Evolutionary conservation across 2,888 invertebrate species (phyloP), one percentile per base, ranked within the genome.

Genomic region (Heliconius hortense): DNA sequence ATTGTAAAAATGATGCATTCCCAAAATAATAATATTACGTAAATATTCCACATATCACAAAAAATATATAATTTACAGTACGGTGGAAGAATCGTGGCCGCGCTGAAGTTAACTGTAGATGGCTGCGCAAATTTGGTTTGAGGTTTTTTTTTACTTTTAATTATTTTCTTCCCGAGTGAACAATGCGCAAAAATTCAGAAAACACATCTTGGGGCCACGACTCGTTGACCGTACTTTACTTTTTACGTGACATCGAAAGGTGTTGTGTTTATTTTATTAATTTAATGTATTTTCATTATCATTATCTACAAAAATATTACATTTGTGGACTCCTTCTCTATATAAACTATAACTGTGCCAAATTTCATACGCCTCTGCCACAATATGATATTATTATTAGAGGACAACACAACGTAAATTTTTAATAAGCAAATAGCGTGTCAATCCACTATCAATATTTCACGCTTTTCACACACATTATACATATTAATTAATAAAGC

Each of bases 301-400:
- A 43, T 43, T 43, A 43, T 43, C 4, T 43, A 43, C 15, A 15
- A 43, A 43, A 43, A 43, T 43, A 1, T 18, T 18, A 48, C 15
- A 18, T 35, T 35, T 35, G 18, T 48, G 18, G 43, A 18, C 18
- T 18, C 18, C 18, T 48, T 48, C 43, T 48, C 43, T 48, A 48
- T 48, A 48, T 48, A 5, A 18, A 48, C 43, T 48, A 48, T 48
- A 18, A 15, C 43, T 18, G 43, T 48, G 18, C 43, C 43, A 48
- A 43, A 48, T 18, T 48, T 48, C 43, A 18, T 5, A 5, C 43
- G 18, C 18, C 5, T 53, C 53, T n/a, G 53, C 18, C 21, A 21
- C 5, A 28, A 28, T 67, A 21, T 35, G 8, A 35, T 26, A 48
- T 67, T 67, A 67, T 67, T 67, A 67, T 26, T n/a, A 69, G 21